Evolutionary conservation across 1,140 invertebrate species (phyloP), one percentile per base, ranked within the genome.

Genomic region (Platorchestia sp.): DNA sequence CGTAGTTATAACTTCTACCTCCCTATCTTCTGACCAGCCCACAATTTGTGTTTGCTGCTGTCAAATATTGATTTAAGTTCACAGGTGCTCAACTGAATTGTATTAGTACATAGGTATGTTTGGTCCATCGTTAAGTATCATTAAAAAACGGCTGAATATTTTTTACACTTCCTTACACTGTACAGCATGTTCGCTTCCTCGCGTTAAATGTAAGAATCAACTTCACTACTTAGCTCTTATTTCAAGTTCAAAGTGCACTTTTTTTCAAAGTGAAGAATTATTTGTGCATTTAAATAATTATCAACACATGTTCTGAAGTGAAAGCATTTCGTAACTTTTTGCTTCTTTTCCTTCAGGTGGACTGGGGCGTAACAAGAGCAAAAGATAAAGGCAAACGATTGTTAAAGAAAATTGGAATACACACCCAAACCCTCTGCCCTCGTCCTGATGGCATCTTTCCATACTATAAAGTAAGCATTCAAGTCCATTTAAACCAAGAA

Each of bases 361-460:
- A 95, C 87, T 95, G 95, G 95, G 95, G 95, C 3, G 95, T 95
- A 43, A 7, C 47, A 41, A 59, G 53, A 27, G 59, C 87, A 0
- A 95, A 95, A 41, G 95, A 95, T 87, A 96, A 96, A 95, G 96
- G 96, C 19, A 96, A 96, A 59, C 95, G 95, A 59, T 22, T 95
- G 44, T 53, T 95, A 44, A 95, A 95, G 43, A 96, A 95, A 95
- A 1, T 95, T 14, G 95, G 95, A 1, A 40, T 96, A 43, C 86
- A 95, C 53, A 36, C 95, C 1, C 14, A 43, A 14, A 91, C 47
- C 14, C 41, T 96, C 22, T 96, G 96, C 89, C 53, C 95, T 27
- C 27, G 59, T 14, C 95, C 95, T 19, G 45, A 96, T 51, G 96
- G 96, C 10, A 1, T 95, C 42, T 96, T 95, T 51, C 95, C 96